Conservation (phyloP, 2,797 vertebrate genomes). For the Hydrolagus colliei region DNA sequence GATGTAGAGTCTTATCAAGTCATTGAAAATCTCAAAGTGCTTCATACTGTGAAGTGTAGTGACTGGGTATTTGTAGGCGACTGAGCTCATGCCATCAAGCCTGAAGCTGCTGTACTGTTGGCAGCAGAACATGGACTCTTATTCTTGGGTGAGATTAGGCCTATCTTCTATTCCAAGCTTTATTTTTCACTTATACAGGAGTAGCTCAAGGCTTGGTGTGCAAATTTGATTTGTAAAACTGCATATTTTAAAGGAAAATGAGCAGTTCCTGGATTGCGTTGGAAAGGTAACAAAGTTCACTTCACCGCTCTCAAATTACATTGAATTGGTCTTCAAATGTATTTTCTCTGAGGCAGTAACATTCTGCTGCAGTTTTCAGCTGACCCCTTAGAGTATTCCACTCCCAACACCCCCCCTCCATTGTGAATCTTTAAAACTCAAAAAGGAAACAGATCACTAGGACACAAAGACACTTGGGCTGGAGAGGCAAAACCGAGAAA, state of each 20-base stretch:
- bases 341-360: neutral
- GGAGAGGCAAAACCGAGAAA: no score
- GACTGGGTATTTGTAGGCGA: no score
- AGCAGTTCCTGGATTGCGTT: neutral
- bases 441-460: constrained; percentile 36
- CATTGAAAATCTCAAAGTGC: no score
- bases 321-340: neutral
- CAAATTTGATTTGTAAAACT: no score
- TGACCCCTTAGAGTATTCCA: no score
- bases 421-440: no score
- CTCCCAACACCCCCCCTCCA: no score
- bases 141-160: neutral
- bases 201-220: neutral
- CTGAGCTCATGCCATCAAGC: neutral
- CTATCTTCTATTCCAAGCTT: neutral
- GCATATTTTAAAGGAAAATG: neutral
- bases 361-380: neutral
- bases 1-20: no score
- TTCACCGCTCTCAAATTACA: neutral
- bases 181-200: neutral
- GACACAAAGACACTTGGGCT: no score
- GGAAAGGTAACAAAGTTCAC: neutral
- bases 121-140: neutral
- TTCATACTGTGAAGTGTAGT: no score
- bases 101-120: neutral